These are phyloP conservation scores for Archips crataeganus DNA, from an alignment of 2,888 invertebrate species.

Conservation along the genomic window DNA sequence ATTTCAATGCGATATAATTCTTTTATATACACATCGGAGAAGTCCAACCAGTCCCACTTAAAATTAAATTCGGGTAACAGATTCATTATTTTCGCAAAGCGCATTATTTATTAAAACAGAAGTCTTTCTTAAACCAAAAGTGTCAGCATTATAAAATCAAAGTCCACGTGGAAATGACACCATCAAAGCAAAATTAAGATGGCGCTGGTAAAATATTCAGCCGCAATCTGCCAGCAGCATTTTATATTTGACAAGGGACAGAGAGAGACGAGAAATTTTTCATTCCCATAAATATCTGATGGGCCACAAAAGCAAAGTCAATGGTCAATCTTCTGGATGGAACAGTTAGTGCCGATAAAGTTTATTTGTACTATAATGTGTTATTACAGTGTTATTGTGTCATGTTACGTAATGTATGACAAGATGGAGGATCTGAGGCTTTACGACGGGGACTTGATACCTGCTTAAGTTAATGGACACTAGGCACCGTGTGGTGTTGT, in stretches of 20 bases:
- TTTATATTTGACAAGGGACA: conserved; percentile 37
- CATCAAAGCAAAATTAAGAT: conserved; percentile 26
- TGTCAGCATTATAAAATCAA: conserved; percentile 23
- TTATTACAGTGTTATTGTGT: conserved; percentile 34
- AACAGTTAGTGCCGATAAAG: conserved; percentile 60
- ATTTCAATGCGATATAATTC: too few relatives aligned
- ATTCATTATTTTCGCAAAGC: background rate
- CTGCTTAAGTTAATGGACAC: background rate
- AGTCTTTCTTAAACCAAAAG: conserved; percentile 8
- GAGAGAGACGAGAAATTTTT: conserved; percentile 27
- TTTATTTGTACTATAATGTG: conserved; percentile 50
- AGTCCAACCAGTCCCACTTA: too few relatives aligned
- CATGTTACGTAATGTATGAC: conserved; percentile 14
- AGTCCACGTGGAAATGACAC: conserved; percentile 15
- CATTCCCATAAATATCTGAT: conserved; percentile 42
- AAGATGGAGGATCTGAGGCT: background rate
- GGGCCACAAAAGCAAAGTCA: conserved; percentile 50
- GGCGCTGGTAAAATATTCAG: conserved; percentile 23
- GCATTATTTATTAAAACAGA: background rate
- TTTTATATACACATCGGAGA: too few relatives aligned
- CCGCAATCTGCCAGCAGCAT: conserved; percentile 32
- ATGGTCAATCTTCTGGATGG: conserved; percentile 64
- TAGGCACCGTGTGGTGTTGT: background rate
- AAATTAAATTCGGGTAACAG: background rate
- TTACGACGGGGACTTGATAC: background rate